Base-by-base conservation (phyloP, 30 jellyfish, hydroid and myxozoan species). In the Aurelia sp. region DNA sequence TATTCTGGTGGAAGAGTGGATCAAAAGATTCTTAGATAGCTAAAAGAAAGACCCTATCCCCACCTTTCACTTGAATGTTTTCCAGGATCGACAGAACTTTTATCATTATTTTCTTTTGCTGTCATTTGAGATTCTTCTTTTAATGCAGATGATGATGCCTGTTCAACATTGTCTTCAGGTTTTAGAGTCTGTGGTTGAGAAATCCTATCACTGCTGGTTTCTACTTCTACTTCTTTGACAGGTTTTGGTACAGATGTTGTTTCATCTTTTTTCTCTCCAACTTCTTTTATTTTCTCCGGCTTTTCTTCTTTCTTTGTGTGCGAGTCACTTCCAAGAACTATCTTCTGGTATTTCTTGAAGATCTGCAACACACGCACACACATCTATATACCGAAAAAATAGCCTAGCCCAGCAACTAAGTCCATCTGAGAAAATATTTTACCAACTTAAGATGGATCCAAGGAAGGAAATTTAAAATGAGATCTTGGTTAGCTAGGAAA, bases 271-370 rank as follows among this genome's bases (percentile, higher is more conserved):
- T 84, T 57, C 22, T 50, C 31, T 16, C 21, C 74, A 22, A 11
- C 52, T 71, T 83, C 48, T 23, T 59, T 30, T 21, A 66, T 19
- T 13, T 35, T 60, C 15, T 70, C 41, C 0, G 60, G 51, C 11
- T 65, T 44, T 19, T 27, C 71, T 40, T 74, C 79, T 66, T 76
- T 67, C 58, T 60, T 78, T 15, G 53, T 57, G 47, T 21, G 77
- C 5, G 21, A 12, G 20, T 65, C 89, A 48, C 51, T 63, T 37
- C 80, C 82, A 59, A 80, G 74, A 37, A 89, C 97, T 31, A 81
- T 9, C 11, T 30, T 76, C 61, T 89, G 97, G 74, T 89, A 82
- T 68, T 89, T 89, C 68, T 80, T 65, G 76, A 88, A 88, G 20
- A 88, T 88, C 97, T 88, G 64, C 13, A 22, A 61, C 35, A 15